A percentile compares a stretch with the other conserved stretches of the same genome.
phyloP scores from a whole-genome alignment of 30 jellyfish, hydroid and myxozoan genomes.

The Mastigias papua region DNA sequence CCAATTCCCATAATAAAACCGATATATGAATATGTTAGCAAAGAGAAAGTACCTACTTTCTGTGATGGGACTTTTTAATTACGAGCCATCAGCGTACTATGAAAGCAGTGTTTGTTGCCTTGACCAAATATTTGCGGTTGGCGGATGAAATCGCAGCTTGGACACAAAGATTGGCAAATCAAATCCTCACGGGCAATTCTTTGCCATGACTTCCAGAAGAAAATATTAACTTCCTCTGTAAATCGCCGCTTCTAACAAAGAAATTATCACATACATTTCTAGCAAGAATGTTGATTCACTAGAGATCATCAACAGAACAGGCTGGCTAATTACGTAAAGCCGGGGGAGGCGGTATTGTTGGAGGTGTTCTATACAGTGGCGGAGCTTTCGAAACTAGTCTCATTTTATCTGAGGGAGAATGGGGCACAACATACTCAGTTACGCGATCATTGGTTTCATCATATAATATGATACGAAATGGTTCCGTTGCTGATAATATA shows the following conservation, averaged over 20 bases:
- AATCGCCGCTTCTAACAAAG: background rate
- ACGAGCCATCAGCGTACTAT: background rate
- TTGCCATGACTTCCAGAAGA: background rate
- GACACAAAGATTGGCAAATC: background rate
- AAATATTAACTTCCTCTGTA: slow-evolving; percentile 1
- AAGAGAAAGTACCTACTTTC: background rate
- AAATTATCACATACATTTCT: background rate
- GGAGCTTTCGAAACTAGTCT: no score
- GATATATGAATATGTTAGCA: background rate
- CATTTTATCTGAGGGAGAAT: no score
- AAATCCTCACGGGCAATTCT: background rate
- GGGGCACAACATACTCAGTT: no score
- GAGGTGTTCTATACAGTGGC: no score
- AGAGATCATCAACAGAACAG: background rate
- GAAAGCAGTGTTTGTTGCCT: background rate
- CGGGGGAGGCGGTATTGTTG: background rate
- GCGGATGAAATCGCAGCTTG: background rate
- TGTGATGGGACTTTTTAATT: background rate
- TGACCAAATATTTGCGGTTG: background rate
- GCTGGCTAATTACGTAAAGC: background rate
- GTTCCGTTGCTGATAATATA: no score
- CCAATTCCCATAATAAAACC: background rate
- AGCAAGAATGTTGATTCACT: background rate
- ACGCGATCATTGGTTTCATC: no score
- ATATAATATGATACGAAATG: no score